A percentile compares a stretch with the other conserved stretches of the same genome.
Evolutionary conservation across 2,797 vertebrate species (phyloP).

Genomic region (Coranthus polyacanthus): DNA sequence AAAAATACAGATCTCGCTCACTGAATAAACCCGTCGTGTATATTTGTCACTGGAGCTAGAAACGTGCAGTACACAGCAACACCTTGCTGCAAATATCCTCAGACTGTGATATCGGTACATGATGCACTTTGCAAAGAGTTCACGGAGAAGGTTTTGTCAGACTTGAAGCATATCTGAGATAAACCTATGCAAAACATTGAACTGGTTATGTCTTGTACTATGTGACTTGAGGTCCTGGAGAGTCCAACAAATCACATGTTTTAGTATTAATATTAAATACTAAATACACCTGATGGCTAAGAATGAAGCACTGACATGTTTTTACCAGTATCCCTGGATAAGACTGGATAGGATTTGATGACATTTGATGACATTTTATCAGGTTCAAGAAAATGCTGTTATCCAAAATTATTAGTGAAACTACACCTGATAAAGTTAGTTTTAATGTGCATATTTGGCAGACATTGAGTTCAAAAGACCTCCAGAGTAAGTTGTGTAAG

Average conservation of each 20-base stretch:
- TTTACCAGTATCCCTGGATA: not conserved
- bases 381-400: too few species aligned
- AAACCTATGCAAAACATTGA: too few species aligned
- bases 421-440: too few species aligned
- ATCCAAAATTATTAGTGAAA: too few species aligned
- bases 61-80: not conserved
- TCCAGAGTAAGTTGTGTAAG: too few species aligned
- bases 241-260: not conserved
- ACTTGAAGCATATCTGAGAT: not conserved
- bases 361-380: too few species aligned
- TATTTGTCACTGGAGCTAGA: not conserved
- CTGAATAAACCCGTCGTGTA: not conserved
- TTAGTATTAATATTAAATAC: not conserved
- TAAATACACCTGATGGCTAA: not conserved
- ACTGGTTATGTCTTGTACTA: too few species aligned
- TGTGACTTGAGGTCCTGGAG: not conserved
- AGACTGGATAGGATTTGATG: not conserved
- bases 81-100: not conserved
- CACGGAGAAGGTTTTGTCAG: not conserved
- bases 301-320: not conserved
- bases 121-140: not conserved
- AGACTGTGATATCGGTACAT: not conserved
- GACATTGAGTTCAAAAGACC: too few species aligned
- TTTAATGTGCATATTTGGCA: too few species aligned
- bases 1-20: conserved; percentile 25